phyloP scores from a whole-genome alignment of 2,888 invertebrate genomes.

The Galeopsomyia nigrocyanea region DNA sequence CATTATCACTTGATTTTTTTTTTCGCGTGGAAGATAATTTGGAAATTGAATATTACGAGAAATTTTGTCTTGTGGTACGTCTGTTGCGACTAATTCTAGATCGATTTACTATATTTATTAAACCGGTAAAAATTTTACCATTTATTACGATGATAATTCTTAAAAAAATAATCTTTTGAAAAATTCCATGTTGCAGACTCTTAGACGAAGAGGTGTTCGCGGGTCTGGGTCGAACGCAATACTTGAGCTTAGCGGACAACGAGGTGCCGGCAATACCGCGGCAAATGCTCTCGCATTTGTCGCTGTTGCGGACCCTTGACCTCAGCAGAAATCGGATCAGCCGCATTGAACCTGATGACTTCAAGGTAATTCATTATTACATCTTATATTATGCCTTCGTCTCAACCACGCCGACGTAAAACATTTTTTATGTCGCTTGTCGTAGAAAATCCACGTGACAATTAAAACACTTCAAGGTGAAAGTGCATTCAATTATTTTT shows the following conservation, averaged over 20 bases:
- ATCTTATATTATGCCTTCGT: neutral
- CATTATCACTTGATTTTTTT: too few species aligned
- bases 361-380: conserved; percentile 74
- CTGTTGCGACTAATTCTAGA: too few species aligned
- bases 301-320: conserved; percentile 84
- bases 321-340: conserved; percentile 85
- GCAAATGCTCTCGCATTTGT: conserved; percentile 81
- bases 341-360: conserved; percentile 80
- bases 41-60: too few species aligned
- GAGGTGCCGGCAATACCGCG: conserved; percentile 81
- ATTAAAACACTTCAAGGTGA: too few species aligned
- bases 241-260: conserved; percentile 87
- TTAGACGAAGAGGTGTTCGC: conserved; percentile 82
- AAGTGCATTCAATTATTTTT: too few species aligned
- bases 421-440: neutral
- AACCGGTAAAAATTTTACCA: too few species aligned
- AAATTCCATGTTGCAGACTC: conserved; percentile 76
- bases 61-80: neutral
- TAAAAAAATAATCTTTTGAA: too few species aligned
- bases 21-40: too few species aligned
- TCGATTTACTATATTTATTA: too few species aligned
- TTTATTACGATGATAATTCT: too few species aligned
- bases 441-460: conserved; percentile 39
- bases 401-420: neutral
- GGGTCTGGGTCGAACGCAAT: conserved; percentile 80